Percentiles rank a stretch among this genome's conserved stretches.
These are phyloP conservation scores for Syndactyla subalaris DNA, from an alignment of 2,797 vertebrate genomes.

Conservation along the genomic window DNA sequence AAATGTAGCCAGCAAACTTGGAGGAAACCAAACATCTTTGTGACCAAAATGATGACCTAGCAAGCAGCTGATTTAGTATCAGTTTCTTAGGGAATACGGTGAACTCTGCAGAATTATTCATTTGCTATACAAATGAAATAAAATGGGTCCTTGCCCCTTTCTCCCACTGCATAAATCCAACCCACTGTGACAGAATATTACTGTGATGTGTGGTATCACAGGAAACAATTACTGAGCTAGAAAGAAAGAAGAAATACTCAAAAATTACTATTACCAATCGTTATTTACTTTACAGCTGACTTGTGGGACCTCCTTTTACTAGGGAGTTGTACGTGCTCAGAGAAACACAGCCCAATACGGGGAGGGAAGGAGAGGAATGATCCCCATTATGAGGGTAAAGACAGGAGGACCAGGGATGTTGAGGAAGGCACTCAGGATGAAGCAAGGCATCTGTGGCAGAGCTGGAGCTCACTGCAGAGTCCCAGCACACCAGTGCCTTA, in stretches of 20 bases:
- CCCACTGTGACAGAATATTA: not conserved
- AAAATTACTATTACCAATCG: not conserved
- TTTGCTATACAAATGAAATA: constrained; percentile 10
- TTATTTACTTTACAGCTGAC: not conserved
- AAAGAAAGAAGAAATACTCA: not conserved
- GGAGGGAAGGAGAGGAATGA: not conserved
- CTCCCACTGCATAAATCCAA: not conserved
- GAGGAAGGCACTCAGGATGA: not conserved
- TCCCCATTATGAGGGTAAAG: not conserved
- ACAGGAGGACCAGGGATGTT: not conserved
- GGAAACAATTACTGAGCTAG: not conserved
- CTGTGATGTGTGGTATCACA: not conserved
- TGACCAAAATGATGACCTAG: not conserved
- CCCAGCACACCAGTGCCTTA: not conserved
- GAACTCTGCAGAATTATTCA: not conserved
- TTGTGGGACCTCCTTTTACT: not conserved
- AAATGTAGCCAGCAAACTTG: not conserved
- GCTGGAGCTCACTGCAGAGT: not conserved
- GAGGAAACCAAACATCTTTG: not conserved
- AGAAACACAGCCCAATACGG: not conserved
- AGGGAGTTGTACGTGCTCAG: fast-evolving
- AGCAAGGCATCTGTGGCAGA: not conserved
- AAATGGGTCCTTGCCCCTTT: constrained; percentile 9
- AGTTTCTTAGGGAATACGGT: not conserved
- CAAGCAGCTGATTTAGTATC: not conserved